phyloP scores from a whole-genome alignment of 2,888 invertebrate genomes.

The Listrodromus nycthemerus region DNA sequence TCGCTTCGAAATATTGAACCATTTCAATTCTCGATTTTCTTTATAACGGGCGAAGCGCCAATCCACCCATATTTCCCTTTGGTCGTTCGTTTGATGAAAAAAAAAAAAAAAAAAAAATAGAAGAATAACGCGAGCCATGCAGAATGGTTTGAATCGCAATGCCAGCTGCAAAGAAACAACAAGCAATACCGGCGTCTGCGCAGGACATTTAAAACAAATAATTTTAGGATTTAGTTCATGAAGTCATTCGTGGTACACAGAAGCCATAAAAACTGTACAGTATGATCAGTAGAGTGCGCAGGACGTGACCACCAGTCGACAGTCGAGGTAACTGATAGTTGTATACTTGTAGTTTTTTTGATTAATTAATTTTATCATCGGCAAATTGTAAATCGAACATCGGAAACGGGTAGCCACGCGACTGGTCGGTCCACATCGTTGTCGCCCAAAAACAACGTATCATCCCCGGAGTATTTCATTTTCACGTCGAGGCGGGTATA shows the following conservation, averaged over 20 bases:
- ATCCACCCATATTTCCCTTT: background rate
- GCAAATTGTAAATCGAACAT: slow-evolving; percentile 62
- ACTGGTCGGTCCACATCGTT: slow-evolving; percentile 17
- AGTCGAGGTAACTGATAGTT: slow-evolving; percentile 14
- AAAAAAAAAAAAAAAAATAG: background rate
- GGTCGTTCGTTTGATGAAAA: background rate
- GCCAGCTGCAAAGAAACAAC: background rate
- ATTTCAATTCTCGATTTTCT: background rate
- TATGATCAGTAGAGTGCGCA: slow-evolving; percentile 20
- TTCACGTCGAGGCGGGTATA: slow-evolving; percentile 15
- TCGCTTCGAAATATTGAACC: background rate
- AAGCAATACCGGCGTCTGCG: slow-evolving; percentile 9
- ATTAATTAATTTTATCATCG: slow-evolving; percentile 44
- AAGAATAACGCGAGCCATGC: background rate
- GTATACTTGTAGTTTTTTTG: background rate
- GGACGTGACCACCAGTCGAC: background rate
- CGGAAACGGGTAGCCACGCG: slow-evolving; percentile 42
- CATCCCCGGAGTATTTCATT: slow-evolving; percentile 59
- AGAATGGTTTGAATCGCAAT: slow-evolving; percentile 1
- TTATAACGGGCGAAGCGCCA: background rate
- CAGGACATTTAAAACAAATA: slow-evolving; percentile 49
- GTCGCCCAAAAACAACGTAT: slow-evolving; percentile 60
- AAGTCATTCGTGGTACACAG: slow-evolving; percentile 32
- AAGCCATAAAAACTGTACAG: slow-evolving; percentile 49
- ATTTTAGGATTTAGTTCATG: slow-evolving; percentile 47